A percentile compares a stretch with the other conserved stretches of the same genome.
phyloP scores from a whole-genome alignment of 2,113 vertebrate species.

The Empidonax traillii region DNA sequence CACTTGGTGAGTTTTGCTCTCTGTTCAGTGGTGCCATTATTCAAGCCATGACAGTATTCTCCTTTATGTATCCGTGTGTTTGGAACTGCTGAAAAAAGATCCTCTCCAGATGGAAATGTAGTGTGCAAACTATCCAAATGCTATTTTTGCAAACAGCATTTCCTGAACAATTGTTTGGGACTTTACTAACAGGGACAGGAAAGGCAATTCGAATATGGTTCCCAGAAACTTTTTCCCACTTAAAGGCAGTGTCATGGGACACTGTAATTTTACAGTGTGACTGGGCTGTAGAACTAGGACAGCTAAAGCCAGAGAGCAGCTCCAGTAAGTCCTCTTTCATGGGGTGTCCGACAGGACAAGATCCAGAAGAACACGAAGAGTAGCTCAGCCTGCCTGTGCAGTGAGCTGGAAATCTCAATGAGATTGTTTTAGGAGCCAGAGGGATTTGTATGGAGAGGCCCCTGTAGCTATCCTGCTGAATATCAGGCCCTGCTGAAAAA shows the following conservation, averaged over 20 bases:
- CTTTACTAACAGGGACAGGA: not conserved
- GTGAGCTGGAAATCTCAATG: not conserved
- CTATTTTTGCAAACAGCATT: not conserved
- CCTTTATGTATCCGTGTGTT: not conserved
- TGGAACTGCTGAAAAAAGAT: not conserved
- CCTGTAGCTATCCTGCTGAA: not conserved
- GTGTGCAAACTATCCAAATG: not conserved
- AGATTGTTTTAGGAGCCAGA: not conserved
- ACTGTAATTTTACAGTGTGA: not conserved
- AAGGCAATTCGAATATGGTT: not conserved
- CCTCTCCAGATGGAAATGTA: not conserved
- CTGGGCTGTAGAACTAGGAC: not conserved
- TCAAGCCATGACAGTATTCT: constrained; percentile 10
- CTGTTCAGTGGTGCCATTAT: not conserved
- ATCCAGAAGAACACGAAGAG: not conserved
- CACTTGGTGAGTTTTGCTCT: not conserved
- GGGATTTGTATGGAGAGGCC: not conserved
- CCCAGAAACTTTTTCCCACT: not conserved
- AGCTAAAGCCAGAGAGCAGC: not conserved
- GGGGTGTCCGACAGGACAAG: not conserved
- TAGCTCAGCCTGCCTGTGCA: not conserved
- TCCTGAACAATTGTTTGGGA: not conserved
- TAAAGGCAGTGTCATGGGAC: not conserved
- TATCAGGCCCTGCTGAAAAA: not conserved
- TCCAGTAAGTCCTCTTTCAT: not conserved